A percentile compares a stretch with the other conserved stretches of the same genome.
These are phyloP conservation scores for Daktulosphaira vitifoliae DNA, from an alignment of 1,140 invertebrate species.

Conservation along the genomic window DNA sequence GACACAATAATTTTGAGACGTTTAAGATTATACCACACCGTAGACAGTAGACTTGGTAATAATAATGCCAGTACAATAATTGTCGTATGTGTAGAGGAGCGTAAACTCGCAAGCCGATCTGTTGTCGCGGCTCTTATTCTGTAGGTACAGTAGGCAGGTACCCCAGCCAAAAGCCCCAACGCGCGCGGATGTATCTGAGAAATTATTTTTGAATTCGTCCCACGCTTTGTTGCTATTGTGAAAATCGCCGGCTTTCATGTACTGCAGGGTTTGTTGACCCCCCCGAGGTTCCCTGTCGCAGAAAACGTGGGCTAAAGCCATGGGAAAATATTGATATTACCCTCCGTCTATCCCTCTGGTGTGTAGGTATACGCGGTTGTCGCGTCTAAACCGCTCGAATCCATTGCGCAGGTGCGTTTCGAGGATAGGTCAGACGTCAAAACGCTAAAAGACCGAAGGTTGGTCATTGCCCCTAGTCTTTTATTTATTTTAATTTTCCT, in stretches of 20 bases:
- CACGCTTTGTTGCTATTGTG: conserved; percentile 8
- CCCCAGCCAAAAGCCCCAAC: too few species aligned
- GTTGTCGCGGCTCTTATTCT: too few species aligned
- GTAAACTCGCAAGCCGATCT: too few species aligned
- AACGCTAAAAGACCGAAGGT: conserved; percentile 19
- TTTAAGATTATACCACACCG: too few species aligned
- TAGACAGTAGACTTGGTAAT: too few species aligned
- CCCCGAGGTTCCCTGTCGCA: background rate
- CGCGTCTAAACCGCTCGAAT: background rate
- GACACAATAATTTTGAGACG: too few species aligned
- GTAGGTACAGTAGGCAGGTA: too few species aligned
- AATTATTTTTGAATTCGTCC: conserved; percentile 5
- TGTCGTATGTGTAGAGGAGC: too few species aligned
- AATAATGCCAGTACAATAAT: too few species aligned
- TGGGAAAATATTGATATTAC: conserved; percentile 27
- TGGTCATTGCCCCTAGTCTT: background rate
- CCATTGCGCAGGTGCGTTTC: conserved; percentile 23
- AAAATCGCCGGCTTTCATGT: background rate
- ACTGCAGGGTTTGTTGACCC: conserved; percentile 11
- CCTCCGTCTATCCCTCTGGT: background rate
- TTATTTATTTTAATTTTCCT: too few species aligned
- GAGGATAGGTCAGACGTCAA: conserved; percentile 7
- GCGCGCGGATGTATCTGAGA: background rate
- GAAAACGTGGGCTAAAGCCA: conserved; percentile 22
- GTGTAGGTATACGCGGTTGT: background rate